Evolutionary conservation across 2,888 invertebrate genomes (phyloP).

Genomic region (Melanostoma mellinum): DNA sequence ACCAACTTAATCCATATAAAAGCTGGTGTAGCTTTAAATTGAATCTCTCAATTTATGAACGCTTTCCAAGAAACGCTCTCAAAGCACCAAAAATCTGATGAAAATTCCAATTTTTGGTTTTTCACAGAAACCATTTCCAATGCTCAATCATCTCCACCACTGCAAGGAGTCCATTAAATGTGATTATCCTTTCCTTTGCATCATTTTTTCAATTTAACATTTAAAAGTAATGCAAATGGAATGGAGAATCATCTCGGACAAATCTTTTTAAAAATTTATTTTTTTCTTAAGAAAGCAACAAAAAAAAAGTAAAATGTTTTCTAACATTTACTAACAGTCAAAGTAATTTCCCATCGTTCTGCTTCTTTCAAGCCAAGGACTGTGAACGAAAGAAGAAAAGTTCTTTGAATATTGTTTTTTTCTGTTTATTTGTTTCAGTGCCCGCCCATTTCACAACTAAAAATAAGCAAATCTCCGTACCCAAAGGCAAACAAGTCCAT

Average conservation of each 20-base stretch:
- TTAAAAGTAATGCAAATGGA: constrained; percentile 1
- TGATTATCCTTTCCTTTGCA: constrained; percentile 1
- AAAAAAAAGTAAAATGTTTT: constrained; percentile 29
- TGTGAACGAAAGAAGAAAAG: constrained; percentile 30
- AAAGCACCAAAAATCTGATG: too few relatives aligned
- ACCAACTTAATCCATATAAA: too few relatives aligned
- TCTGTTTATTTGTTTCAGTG: constrained; percentile 81
- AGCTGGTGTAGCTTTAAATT: too few relatives aligned
- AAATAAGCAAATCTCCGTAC: constrained; percentile 90
- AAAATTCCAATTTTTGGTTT: too few relatives aligned
- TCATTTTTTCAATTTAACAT: constrained; percentile 1
- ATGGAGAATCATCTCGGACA: background rate
- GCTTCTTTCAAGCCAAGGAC: constrained; percentile 24
- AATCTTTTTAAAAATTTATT: background rate
- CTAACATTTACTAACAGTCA: constrained; percentile 10
- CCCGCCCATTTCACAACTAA: constrained; percentile 93
- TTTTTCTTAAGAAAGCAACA: background rate
- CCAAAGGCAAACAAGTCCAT: constrained; percentile 91
- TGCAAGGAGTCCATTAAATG: constrained; percentile 9
- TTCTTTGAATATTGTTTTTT: constrained; percentile 81
- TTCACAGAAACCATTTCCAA: too few relatives aligned
- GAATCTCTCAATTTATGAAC: too few relatives aligned
- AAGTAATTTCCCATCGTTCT: constrained; percentile 55
- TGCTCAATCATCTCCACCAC: background rate
- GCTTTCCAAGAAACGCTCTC: too few relatives aligned